These are phyloP conservation scores for Doryteuthis pealeii DNA, from an alignment of 1,140 invertebrate genomes.

Conservation along the genomic window DNA sequence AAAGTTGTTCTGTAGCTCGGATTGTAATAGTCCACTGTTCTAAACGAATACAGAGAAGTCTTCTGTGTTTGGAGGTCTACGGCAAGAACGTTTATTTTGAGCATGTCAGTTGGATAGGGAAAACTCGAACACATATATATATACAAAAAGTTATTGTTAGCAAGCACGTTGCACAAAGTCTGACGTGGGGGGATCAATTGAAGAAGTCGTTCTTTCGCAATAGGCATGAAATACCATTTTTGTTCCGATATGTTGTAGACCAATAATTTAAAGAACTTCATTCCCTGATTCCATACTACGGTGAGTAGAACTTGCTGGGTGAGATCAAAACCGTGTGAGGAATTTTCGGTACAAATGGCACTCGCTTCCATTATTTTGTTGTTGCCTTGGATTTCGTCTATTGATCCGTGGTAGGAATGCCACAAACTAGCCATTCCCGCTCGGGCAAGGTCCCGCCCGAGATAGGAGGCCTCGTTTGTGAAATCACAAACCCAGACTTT, in stretches of 20 bases:
- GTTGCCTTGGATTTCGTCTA: background rate
- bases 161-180: slow-evolving; percentile 49
- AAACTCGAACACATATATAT: slow-evolving; percentile 55
- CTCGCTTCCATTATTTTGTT: slow-evolving; percentile 4
- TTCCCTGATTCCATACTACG: slow-evolving; percentile 50
- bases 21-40: slow-evolving; percentile 50
- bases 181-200: slow-evolving; percentile 50
- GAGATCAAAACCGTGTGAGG: slow-evolving; percentile 15
- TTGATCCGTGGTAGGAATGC: slow-evolving; percentile 5
- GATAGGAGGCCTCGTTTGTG: slow-evolving; percentile 36
- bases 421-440: slow-evolving; percentile 15
- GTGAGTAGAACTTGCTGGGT: slow-evolving; percentile 41
- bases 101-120: slow-evolving; percentile 56
- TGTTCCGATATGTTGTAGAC: slow-evolving; percentile 48
- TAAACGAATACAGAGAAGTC: slow-evolving; percentile 49
- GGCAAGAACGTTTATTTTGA: slow-evolving; percentile 53
- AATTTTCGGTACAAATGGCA: background rate
- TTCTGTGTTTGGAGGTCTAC: slow-evolving; percentile 48
- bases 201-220: slow-evolving; percentile 44
- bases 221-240: slow-evolving; percentile 49
- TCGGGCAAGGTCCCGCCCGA: slow-evolving; percentile 26
- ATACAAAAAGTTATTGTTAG: slow-evolving; percentile 47
- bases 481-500: slow-evolving; percentile 50
- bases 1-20: slow-evolving; percentile 53
- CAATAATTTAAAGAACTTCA: slow-evolving; percentile 54